These are phyloP conservation scores for Chloroceryle inda DNA, from an alignment of 2,797 vertebrate species.

Conservation along the genomic window DNA sequence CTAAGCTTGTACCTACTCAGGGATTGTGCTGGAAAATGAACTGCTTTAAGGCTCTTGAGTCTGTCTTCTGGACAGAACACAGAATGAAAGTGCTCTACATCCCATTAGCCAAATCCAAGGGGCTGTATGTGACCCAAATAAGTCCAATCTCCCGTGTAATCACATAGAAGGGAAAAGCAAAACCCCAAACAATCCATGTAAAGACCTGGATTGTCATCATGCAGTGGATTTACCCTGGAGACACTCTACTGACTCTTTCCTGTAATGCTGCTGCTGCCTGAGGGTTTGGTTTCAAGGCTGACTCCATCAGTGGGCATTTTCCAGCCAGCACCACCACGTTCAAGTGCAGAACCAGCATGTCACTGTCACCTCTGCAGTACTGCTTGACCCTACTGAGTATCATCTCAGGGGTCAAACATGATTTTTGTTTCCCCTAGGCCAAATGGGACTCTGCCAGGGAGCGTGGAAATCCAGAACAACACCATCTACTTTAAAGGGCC, in stretches of 20 bases:
- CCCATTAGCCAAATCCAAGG: not conserved
- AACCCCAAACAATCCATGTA: too few relatives aligned
- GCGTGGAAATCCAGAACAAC: constrained; percentile 94
- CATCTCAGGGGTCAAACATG: not conserved
- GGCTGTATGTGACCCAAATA: not conserved
- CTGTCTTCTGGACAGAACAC: not conserved
- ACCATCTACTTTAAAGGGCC: constrained; percentile 94
- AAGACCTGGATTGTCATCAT: not conserved
- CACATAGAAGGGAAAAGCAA: not conserved
- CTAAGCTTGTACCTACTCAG: not conserved
- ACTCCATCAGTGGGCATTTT: not conserved
- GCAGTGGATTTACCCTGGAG: not conserved
- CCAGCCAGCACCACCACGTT: not conserved
- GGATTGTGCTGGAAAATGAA: not conserved
- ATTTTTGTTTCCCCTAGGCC: constrained; percentile 79
- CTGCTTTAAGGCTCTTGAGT: not conserved
- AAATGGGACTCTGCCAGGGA: constrained; percentile 92
- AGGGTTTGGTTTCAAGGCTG: not conserved
- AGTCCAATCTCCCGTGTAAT: not conserved
- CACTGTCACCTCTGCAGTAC: not conserved
- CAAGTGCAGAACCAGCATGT: not conserved
- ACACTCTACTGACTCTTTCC: not conserved
- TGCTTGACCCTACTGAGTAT: not conserved
- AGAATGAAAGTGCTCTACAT: not conserved
- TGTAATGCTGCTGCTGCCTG: not conserved